A percentile compares a stretch with the other conserved stretches of the same genome.
Evolutionary conservation across 2,797 vertebrate genomes (phyloP).

Genomic region (Podarcis siculus): DNA sequence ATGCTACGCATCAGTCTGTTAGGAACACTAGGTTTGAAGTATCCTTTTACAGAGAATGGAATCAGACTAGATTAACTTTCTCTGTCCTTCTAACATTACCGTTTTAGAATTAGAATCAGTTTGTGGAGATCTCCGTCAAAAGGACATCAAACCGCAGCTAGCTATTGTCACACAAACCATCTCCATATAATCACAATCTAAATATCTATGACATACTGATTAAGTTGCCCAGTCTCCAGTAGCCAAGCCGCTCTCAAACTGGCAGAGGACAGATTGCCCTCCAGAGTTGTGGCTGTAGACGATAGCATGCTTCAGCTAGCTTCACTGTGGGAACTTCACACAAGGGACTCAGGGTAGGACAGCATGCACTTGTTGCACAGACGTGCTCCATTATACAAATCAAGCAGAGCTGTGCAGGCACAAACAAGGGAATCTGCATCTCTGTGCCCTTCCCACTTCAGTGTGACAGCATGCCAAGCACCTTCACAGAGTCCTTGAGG

Average conservation of each 20-base stretch:
- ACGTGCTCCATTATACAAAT: conserved; percentile 7
- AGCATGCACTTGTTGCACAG: conserved; percentile 35
- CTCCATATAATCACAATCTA: not conserved
- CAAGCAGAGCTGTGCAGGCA: not conserved
- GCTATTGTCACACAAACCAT: not conserved
- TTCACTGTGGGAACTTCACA: conserved; percentile 9
- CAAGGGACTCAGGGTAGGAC: conserved; percentile 3
- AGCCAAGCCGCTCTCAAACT: not conserved
- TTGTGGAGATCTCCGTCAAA: not conserved
- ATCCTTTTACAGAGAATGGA: not conserved
- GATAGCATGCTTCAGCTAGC: not conserved
- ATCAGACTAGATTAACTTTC: not conserved
- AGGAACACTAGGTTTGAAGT: not conserved
- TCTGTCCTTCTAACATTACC: not conserved
- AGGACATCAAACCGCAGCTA: not conserved
- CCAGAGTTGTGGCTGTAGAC: not conserved
- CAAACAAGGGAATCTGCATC: not conserved
- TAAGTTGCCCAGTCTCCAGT: not conserved
- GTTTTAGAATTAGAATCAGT: not conserved
- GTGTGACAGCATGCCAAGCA: not conserved
- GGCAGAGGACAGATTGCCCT: conserved; percentile 7
- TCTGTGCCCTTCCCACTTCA: not conserved
- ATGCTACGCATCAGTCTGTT: not conserved
- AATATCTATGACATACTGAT: not conserved
- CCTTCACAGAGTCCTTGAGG: conserved; percentile 13